phyloP scores from a whole-genome alignment of 2,797 vertebrate genomes.

The Myotis myotis region DNA sequence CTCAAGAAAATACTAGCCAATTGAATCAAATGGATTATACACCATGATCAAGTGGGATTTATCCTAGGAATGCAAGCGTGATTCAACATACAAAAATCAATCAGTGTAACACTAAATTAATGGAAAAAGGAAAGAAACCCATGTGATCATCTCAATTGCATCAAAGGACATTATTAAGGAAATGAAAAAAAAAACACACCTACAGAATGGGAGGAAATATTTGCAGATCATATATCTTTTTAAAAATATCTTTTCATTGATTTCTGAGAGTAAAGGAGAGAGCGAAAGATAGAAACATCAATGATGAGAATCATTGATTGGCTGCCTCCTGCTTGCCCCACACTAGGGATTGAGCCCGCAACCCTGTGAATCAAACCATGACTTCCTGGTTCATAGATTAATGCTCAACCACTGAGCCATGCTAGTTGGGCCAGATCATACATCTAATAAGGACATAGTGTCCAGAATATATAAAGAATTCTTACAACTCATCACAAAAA shows the following conservation, averaged over 20 bases:
- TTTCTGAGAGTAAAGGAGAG: no score
- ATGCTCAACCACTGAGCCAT: no score
- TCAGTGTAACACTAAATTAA: background rate
- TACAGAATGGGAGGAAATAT: constrained; percentile 11
- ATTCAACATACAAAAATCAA: background rate
- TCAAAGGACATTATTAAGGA: background rate
- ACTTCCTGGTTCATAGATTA: no score
- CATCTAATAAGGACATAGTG: background rate
- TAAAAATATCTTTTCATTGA: no score
- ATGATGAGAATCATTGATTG: no score
- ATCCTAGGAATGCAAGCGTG: background rate
- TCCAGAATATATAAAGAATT: background rate
- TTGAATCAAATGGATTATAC: background rate
- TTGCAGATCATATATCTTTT: background rate
- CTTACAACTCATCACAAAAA: background rate
- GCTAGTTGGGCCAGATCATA: background rate
- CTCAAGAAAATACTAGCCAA: background rate
- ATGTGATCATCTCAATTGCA: background rate
- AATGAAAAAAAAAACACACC: background rate
- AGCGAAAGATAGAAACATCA: no score
- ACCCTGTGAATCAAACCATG: no score
- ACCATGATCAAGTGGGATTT: background rate
- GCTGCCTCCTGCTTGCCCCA: no score
- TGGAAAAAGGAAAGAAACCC: background rate
- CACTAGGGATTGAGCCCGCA: no score